Evolutionary conservation across 2,797 vertebrate genomes (phyloP), one percentile per base, ranked within the genome.

Genomic region (Chaunax sp.): DNA sequence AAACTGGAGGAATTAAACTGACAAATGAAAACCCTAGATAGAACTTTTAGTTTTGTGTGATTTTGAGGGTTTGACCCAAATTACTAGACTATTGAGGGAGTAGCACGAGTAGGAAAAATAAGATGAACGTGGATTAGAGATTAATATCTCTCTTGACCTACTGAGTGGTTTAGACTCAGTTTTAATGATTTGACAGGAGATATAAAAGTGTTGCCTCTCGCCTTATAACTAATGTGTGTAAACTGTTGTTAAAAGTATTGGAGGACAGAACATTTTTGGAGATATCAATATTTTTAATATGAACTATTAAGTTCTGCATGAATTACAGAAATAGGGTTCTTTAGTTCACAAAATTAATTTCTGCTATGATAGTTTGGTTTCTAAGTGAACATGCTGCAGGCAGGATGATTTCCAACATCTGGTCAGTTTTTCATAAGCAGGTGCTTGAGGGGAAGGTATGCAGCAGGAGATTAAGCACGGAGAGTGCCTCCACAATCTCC

Each of bases 11-110:
- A 59, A 58, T 75, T 75, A 40, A 38, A 58, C 4, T 59, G 43
- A 61, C 40, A 26, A 66, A 77, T 72, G 23, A 75, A 77, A 72
- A 53, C 25, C 26, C n/a, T 8, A 19, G 1, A 16, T 37, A 26
- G 28, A 25, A 50, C 58, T 18, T 43, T 70, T n/a, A 30, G 9
- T 62, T 61, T 20, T 19, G n/a, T 18, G 13, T 71, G 11, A 41
- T 71, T 26, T 51, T 30, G 5, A 46, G 44, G 20, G 13, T 18
- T 46, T 59, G 30, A 67, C 14, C 44, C n/a, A 41, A 37, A 69
- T 67, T 63, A 45, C 22, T 30, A 51, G 64, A 11, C 28, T 19
- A 41, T 47, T 58, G 46, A 20, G 19, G 2, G 6, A 64, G 14
- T 12, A 30, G 1, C 1, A 25, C 3, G 40, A 50, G 28, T 30